Base-by-base conservation (phyloP, 2,888 invertebrate species). In the Acrobasis repandana region DNA sequence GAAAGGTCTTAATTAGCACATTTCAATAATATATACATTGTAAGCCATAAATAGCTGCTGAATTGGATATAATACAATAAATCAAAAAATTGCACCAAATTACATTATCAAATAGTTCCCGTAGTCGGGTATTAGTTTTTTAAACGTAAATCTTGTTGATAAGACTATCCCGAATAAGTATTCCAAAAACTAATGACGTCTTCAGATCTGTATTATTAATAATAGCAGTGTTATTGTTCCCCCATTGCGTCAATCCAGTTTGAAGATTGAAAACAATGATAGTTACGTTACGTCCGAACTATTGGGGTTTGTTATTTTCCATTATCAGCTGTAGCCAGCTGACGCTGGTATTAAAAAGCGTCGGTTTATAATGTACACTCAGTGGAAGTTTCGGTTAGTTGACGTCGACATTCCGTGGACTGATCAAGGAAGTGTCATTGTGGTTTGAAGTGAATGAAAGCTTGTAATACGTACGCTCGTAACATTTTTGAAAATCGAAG, bases 291-390 rank as follows among this genome's bases (percentile, higher is more conserved):
- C 43, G 14, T 43, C 9, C n/a, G 43, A 14, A 43, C 43, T 28
- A 15, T 50, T 34, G 11, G 51, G 51, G 34, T 52, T 52, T 73
- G 72, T 68, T 74, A 68, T 72, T 63, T 70, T 66, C 64, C 62
- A 67, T 79, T 79, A 80, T 78, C 76, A 61, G 67, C 28, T 28
- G n/a, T n/a, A n/a, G n/a, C n/a, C 28, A 28, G 63, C 68, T 68
- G n/a, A n/a, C n/a, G 73, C 74, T 75, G 70, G 73, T 62, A 68
- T 70, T 74, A 72, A 70, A n/a, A 73, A 71, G 73, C 60, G 62
- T 64, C 33, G 9, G 62, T 59, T 68, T 66, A 73, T 77, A 80
- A 77, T 73, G 71, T 72, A 62, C 66, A 71, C 70, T 63, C 63
- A 67, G 61, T 66, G 62, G 63, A 62, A 67, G 64, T 58, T 65